Conservation (phyloP, 2,797 vertebrate genomes). For the Telmatherina bonti region DNA sequence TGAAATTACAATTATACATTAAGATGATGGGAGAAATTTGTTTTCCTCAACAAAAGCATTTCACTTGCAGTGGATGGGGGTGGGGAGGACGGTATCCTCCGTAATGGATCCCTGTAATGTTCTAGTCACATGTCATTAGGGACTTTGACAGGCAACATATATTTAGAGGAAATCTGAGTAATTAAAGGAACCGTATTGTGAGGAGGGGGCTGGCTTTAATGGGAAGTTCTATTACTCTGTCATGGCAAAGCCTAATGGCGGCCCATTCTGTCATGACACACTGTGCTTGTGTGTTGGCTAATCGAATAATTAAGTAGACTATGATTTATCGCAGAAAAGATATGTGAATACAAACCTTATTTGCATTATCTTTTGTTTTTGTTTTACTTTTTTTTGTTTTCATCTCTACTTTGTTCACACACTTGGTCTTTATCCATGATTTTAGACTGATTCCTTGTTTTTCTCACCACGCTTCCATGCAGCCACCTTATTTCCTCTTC, state of each 20-base stretch:
- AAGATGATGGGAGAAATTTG: conserved; percentile 37
- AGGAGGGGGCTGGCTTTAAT: conserved; percentile 60
- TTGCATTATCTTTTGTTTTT: conserved; percentile 38
- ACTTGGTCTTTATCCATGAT: conserved; percentile 29
- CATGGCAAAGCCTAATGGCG: conserved; percentile 59
- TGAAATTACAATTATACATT: conserved; percentile 41
- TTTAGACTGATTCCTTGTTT: conserved; percentile 30
- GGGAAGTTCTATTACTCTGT: conserved; percentile 65
- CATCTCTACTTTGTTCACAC: conserved; percentile 33
- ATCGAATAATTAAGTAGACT: conserved; percentile 60
- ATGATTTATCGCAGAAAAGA: conserved; percentile 57
- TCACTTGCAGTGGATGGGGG: conserved; percentile 34
- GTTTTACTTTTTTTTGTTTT: conserved; percentile 8
- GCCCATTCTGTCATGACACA: conserved; percentile 63
- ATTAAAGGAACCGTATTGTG: conserved; percentile 74
- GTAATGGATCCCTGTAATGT: conserved; percentile 73
- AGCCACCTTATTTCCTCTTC: conserved; percentile 25
- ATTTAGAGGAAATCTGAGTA: conserved; percentile 76
- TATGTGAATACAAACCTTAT: conserved; percentile 46
- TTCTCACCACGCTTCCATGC: conserved; percentile 31
- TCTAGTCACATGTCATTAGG: conserved; percentile 72
- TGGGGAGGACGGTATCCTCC: conserved; percentile 40
- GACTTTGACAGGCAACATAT: conserved; percentile 67
- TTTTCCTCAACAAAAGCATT: conserved; percentile 20
- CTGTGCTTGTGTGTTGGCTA: conserved; percentile 40